Evolutionary conservation across 1,140 invertebrate species (phyloP), one percentile per base, ranked within the genome.

Genomic region (Hylaeus volcanicus): DNA sequence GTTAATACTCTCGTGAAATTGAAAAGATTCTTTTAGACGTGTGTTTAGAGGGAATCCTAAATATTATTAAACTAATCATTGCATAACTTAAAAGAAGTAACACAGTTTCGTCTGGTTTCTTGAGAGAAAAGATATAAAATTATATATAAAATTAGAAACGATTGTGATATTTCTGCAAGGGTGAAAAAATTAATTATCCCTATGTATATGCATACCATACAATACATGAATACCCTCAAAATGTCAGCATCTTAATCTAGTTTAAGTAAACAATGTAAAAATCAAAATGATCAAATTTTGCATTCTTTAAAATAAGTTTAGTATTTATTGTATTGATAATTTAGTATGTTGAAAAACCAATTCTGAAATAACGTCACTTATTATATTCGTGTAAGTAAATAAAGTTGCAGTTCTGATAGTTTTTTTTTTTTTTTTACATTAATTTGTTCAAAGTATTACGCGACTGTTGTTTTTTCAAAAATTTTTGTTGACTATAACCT

Each of bases 161-260:
- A 77, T 84, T 81, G 80, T 84, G 78, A 82, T 82, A 84, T 78
- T 81, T 81, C 79, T 68, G n/a, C 56, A 66, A 79, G 41, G 37
- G 58, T 81, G 55, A 80, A 65, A 68, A 78, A 48, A 79, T 26
- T 53, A 78, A 79, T 78, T 83, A 75, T 85, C 72, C 53, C n/a
- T 37, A 37, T 51, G 15, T 74, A 71, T 71, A 9, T 51, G 9
- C 11, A 51, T 51, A 51, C 9, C 69, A 74, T 60, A 72, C 53
- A 61, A 69, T 63, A 70, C 69, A 43, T 64, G 14, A 66, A 6
- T 56, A 78, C 72, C 72, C 41, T 45, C 11, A 60, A 81, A 48
- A 64, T 79, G 37, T 55, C 41, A 69, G 48, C 63, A 41, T 51
- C 60, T 71, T 82, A 39, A 74, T 63, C 75, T 63, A 83, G 5